Evolutionary conservation across 2,797 vertebrate genomes (phyloP), one percentile per base, ranked within the genome.

Genomic region (Benthosema pterotum): DNA sequence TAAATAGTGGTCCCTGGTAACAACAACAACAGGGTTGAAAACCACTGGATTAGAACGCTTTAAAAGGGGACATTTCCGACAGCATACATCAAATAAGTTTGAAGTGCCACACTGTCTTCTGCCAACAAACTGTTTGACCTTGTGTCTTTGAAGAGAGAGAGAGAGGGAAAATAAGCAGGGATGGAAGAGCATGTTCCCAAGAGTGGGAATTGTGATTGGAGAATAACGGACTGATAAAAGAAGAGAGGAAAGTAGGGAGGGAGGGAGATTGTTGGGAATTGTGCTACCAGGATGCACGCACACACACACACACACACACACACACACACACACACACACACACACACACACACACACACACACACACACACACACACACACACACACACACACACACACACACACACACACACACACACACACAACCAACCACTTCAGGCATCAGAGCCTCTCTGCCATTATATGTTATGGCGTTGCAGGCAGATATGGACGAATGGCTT

Each of bases 401-500:
- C 71, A 25, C 22, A 86, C 53, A 78, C 78, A 88, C 68, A 86
- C 53, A 78, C 78, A 88, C 68, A 86, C 53, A 78, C 78, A 88
- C 68, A 86, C 53, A 78, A 77, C 87, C 68, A 86, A 87, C 68
- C 43, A 81, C 83, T 84, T 85, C 76, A 87, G 83, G 88, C 89
- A 87, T 90, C 87, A 88, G 84, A 88, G 87, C 80, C 74, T 86
- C 80, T 69, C 72, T 65, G 77, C 86, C 83, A 86, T 88, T 83
- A 84, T 88, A 80, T 83, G 88, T 87, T 88, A 89, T 89, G 80
- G 87, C 78, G 71, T 87, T 74, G 83, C 82, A 88, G 83, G 84
- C 84, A 84, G 91, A 91, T 91, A 92, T 85, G 90, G 90, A 83
- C 90, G 83, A 92, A 89, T 88, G 86, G 83, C 86, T 92, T 91